phyloP scores from a whole-genome alignment of 2,888 invertebrate species.

The Rhyacophila evoluta region DNA sequence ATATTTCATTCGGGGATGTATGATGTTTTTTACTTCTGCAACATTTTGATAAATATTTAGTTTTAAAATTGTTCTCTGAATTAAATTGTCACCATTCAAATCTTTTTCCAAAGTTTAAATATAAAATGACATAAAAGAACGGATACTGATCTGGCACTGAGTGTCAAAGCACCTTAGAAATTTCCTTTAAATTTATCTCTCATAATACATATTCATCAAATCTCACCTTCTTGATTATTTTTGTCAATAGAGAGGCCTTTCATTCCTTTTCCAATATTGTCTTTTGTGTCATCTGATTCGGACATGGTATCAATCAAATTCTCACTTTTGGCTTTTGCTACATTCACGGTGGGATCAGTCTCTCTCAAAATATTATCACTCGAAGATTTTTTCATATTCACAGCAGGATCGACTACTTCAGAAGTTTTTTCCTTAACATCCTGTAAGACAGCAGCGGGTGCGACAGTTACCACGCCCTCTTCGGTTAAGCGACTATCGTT shows the following conservation, averaged over 20 bases:
- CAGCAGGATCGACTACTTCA: neutral
- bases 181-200: no score
- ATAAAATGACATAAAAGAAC: no score
- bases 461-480: neutral
- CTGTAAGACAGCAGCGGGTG: neutral
- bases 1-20: no score
- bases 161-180: no score
- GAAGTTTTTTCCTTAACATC: neutral
- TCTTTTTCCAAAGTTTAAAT: no score
- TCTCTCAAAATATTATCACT: neutral
- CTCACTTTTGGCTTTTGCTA: constrained; percentile 23
- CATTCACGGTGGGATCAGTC: neutral
- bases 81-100: no score
- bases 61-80: no score
- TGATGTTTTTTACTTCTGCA: no score
- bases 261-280: constrained; percentile 36
- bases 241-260: constrained; percentile 44
- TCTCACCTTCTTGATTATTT: constrained; percentile 51
- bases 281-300: neutral
- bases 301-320: constrained; percentile 36
- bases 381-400: neutral
- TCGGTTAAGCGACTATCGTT: neutral
- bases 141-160: no score
- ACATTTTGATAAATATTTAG: no score
- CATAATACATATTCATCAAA: neutral